A percentile compares a stretch with the other conserved stretches of the same genome.
These are phyloP conservation scores for Lytechinus variegatus DNA, from an alignment of 35 echinoderm and acorn worm species.

Conservation along the genomic window DNA sequence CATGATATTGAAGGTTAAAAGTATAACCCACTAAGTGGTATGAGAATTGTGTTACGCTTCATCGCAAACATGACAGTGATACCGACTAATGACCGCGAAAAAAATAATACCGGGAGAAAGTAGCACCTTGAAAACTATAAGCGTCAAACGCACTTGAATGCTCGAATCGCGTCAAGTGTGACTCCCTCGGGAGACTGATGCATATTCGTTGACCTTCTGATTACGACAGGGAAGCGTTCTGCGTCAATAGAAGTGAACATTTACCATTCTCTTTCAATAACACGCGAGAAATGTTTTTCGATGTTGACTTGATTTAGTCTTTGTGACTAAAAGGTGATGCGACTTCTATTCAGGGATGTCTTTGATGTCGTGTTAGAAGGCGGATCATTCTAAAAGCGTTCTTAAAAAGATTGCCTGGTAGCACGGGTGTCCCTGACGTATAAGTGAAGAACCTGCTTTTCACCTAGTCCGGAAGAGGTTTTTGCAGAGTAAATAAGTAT, in stretches of 20 bases:
- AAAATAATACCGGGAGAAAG: background rate
- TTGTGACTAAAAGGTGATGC: slow-evolving; percentile 1
- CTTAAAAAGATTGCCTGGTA: background rate
- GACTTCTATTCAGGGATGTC: background rate
- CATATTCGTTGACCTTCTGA: background rate
- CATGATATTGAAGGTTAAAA: background rate
- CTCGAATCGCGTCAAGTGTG: background rate
- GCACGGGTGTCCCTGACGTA: background rate
- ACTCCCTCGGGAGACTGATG: background rate
- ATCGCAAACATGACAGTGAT: background rate
- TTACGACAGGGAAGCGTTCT: background rate
- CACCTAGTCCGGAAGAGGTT: background rate
- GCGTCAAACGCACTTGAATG: background rate
- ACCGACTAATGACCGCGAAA: background rate
- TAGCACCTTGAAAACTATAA: background rate
- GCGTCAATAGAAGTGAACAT: background rate
- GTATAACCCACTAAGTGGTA: background rate
- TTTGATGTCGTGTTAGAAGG: background rate
- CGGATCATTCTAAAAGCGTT: background rate
- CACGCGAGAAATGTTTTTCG: background rate
- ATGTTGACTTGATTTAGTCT: background rate
- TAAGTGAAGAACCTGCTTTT: background rate
- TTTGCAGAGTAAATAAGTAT: background rate
- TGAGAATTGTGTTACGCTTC: background rate
- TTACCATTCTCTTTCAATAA: background rate